Conservation (phyloP, 2,113 vertebrate genomes). For the Monopterus albus region DNA sequence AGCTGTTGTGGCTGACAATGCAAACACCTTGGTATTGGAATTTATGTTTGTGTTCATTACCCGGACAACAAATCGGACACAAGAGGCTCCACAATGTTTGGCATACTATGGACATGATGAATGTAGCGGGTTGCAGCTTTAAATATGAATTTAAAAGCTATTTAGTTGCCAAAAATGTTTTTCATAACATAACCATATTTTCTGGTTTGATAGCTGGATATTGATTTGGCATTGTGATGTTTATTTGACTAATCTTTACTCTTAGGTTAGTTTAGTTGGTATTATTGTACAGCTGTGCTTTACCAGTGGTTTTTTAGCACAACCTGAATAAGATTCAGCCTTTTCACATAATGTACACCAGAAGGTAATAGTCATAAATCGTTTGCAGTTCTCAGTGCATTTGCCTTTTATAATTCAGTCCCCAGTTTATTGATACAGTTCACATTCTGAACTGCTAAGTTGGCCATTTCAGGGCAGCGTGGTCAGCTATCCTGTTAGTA, state of each 20-base stretch:
- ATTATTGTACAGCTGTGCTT: not conserved
- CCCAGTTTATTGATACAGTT: constrained; percentile 53
- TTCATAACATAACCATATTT: not conserved
- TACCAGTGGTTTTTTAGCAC: not conserved
- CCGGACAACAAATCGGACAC: not conserved
- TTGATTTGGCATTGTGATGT: not conserved
- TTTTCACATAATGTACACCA: not conserved
- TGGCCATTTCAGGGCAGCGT: not conserved
- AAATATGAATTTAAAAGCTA: too few relatives aligned
- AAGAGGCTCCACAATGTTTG: too few relatives aligned
- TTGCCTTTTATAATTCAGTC: constrained; percentile 55
- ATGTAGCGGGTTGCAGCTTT: not conserved
- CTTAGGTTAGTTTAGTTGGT: too few relatives aligned
- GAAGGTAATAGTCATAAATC: constrained; percentile 23
- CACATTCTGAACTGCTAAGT: constrained; percentile 50
- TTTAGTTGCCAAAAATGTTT: not conserved
- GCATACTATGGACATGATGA: not conserved
- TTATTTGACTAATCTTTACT: not conserved
- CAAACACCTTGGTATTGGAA: not conserved
- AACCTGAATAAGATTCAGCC: not conserved
- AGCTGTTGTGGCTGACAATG: too few relatives aligned
- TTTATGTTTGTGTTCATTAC: not conserved
- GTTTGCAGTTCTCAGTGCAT: constrained; percentile 11
- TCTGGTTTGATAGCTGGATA: not conserved
- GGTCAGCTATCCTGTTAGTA: constrained; percentile 46